Evolutionary conservation across 2,113 vertebrate species (phyloP), one percentile per base, ranked within the genome.

Genomic region (Gallinago paraguaiae): DNA sequence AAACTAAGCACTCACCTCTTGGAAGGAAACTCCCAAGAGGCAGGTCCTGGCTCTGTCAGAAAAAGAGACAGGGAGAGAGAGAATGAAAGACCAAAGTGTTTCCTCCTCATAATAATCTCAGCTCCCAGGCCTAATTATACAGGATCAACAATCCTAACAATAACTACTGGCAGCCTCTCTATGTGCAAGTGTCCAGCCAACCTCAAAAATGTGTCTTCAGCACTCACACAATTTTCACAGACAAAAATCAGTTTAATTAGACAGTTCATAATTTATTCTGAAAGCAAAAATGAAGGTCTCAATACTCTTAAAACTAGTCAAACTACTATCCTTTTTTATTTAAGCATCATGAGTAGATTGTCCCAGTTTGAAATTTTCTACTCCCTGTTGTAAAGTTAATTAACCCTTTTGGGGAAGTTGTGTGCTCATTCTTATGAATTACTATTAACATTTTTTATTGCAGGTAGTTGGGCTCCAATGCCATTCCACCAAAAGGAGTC

Each of bases 381-480:
- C 60, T 97, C 50, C 70, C 81, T 63, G 65, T 5, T 75, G 85
- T 88, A 88, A 90, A 8, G 53, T 68, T 95, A 94, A 94, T 95
- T 86, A 93, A 96, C 80, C 65, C 88, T 94, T 94, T 86, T 68
- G 68, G 76, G 90, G 65, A 95, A 96, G 90, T 60, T 56, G 17
- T 18, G 27, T 45, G 35, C 85, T 96, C 75, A 68, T 92, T 82
- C 93, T 92, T 68, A 91, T 57, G 84, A 48, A 69, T 33, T 84
- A 61, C 61, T 93, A 92, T 95, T 91, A 93, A 91, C 43, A 63
- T 71, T 84, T 94, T 93, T 95, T 82, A 92, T 82, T 93, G 65
- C 84, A 64, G 53, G 71, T 93, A 82, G 74, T 37, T 93, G 59
- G 65, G 70, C 86, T 87, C 75, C 53, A 95, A 89, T 1, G 5